Conservation (phyloP, 2,888 invertebrate species). For the Altica lythri region DNA sequence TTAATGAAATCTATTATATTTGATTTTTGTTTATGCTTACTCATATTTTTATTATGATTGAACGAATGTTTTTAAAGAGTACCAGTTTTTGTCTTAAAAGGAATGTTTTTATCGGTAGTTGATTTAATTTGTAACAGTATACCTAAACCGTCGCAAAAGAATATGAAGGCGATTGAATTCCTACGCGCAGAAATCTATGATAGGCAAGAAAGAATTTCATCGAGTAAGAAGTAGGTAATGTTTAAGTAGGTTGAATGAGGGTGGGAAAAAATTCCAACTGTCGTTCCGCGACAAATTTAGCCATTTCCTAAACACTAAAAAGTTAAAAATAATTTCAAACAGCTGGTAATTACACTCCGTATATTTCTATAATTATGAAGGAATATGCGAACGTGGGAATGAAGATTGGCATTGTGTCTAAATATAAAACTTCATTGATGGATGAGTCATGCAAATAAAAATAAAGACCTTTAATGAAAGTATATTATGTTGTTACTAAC, state of each 20-base stretch:
- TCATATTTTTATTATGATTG: too few species aligned
- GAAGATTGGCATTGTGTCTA: constrained; percentile 26
- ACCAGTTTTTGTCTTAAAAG: too few species aligned
- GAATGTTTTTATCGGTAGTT: too few species aligned
- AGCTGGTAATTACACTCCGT: constrained; percentile 18
- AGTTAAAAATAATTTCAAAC: constrained; percentile 18
- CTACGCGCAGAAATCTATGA: constrained; percentile 25
- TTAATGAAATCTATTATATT: too few species aligned
- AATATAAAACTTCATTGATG: constrained; percentile 26
- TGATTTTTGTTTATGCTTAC: too few species aligned
- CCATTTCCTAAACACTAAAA: constrained; percentile 16
- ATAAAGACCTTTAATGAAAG: constrained; percentile 20
- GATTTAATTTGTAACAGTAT: too few species aligned
- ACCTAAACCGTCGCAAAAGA: constrained; percentile 33
- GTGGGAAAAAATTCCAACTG: constrained; percentile 37
- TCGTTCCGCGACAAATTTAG: constrained; percentile 11
- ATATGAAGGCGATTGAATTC: constrained; percentile 35
- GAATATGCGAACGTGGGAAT: constrained; percentile 27
- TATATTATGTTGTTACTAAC: too few species aligned
- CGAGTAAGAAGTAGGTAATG: neutral
- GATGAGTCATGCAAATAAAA: constrained; percentile 25
- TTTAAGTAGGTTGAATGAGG: constrained; percentile 40
- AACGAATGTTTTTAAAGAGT: too few species aligned
- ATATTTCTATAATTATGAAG: constrained; percentile 26
- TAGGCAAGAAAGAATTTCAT: constrained; percentile 32